Evolutionary conservation across 2,113 vertebrate species (phyloP), one percentile per base, ranked within the genome.

Genomic region (Ariopsis seemanni): DNA sequence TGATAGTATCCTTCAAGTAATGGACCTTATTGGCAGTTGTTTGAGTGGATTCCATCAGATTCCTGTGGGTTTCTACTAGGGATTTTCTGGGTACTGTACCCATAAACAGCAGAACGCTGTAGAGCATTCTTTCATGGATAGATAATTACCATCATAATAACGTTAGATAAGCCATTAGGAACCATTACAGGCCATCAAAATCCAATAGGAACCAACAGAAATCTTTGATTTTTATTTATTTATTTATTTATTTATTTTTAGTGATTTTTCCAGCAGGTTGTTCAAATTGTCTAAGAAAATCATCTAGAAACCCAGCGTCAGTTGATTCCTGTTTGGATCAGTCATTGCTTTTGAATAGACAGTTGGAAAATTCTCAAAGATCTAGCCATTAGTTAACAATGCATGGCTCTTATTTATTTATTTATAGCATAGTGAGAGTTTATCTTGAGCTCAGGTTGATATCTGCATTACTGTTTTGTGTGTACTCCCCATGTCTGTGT

Each of bases 151-250:
- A 81, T 60, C 17, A 34, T 60, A 58, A 81, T 42, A 60, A 57
- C 9, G 22, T 81, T 42, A 81, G 79, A 12, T 1, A 81, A 60
- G 27, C 53, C 27, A 34, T 80, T 34, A 80, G 78, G 7, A 80
- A 80, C 15, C 27, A 80, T 80, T 34, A 79, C 14, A 79, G 77
- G 57, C 52, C 77, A 79, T 55, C 52, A 80, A 58, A 80, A 60
- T 34, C 27, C 18, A 81, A 60, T 60, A 60, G 7, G n/a, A 79
- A 27, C 77, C 53, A 30, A 57, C 53, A 58, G 42, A 81, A 20
- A 4, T 42, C 55, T 27, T 57, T 55, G 27, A 79, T 42, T 42
- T 42, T 42, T 42, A 42, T 42, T 42, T 42, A 42, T 42, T 42
- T 42, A 42, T 3, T 42, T 42, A 42, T 3, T 42, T 42, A 42